Evolutionary conservation across 2,113 vertebrate species (phyloP), one percentile per base, ranked within the genome.

Genomic region (Cebidichthys violaceus): DNA sequence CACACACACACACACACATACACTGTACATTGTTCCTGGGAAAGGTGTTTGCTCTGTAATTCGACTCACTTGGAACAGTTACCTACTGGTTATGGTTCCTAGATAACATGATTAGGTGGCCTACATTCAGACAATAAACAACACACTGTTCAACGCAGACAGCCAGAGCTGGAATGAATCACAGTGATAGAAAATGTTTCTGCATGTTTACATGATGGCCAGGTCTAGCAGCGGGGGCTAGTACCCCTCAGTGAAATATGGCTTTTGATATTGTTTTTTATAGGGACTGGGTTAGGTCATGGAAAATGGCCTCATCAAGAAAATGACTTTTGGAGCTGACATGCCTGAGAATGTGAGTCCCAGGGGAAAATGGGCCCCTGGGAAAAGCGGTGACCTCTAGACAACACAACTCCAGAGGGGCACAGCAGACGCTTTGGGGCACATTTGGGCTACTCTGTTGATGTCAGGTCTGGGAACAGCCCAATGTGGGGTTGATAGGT

Each of bases 271-370:
- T 47, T 86, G 81, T 73, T 86, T 86, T 89, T 77, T 60, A 6
- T 55, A 71, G 61, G 41, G 27, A 15, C 41, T n/a, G 37, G 31
- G 47, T 84, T 80, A 70, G 77, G 84, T 83, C 62, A 88, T 90
- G 90, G 90, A 89, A 91, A 89, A 70, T 70, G 3, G 17, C 66
- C 70, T 73, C 47, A 41, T 79, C 65, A 64, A 68, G 76, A 75
- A 84, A 85, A 76, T 74, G 55, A 2, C 29, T 74, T 84, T 85
- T 55, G 74, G 75, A 82, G 87, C 33, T 84, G 88, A 91, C 87
- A 68, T 68, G 83, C 79, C 72, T 91, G 90, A 86, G 92, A 94
- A 93, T 80, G 82, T 81, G 78, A 82, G 65, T 84, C 88, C 57
- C 67, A 4, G 15, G 75, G 87, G 73, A 43, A 76, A 75, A 59